Evolutionary conservation across 2,113 vertebrate species (phyloP).

Genomic region (Otis tarda): DNA sequence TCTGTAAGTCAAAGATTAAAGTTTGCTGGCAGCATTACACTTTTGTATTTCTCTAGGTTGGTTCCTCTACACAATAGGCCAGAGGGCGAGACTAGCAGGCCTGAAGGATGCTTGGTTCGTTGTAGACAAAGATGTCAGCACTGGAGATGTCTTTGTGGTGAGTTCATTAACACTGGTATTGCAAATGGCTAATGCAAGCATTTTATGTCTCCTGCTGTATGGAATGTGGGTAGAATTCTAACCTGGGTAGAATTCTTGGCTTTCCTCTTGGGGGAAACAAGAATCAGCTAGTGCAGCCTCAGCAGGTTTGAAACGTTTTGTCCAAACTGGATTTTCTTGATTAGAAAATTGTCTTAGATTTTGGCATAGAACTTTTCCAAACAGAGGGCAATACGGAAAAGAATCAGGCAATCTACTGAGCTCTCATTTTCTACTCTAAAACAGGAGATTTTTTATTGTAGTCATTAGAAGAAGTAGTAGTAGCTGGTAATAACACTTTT

Average conservation of each 20-base stretch:
- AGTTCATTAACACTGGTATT: conserved; percentile 43
- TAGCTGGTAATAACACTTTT: not conserved
- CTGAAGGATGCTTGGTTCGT: conserved; percentile 88
- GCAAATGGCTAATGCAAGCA: not conserved
- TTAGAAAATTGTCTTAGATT: not conserved
- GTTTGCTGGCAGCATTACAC: not conserved
- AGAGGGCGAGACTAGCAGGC: conserved; percentile 88
- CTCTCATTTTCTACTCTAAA: not conserved
- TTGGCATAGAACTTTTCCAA: not conserved
- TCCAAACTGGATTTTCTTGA: not conserved
- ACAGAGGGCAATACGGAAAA: not conserved
- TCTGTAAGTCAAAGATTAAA: not conserved
- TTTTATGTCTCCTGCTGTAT: not conserved
- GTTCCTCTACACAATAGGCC: conserved; percentile 95
- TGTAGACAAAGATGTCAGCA: conserved; percentile 89
- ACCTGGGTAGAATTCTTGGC: not conserved
- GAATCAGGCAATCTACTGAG: not conserved
- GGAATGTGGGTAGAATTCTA: not conserved
- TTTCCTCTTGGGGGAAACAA: not conserved
- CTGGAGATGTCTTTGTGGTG: conserved; percentile 89
- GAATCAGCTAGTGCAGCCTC: not conserved
- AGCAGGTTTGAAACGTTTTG: not conserved
- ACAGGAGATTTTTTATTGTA: not conserved
- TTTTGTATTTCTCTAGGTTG: conserved; percentile 75
- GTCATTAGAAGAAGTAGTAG: not conserved